Evolutionary conservation across 2,797 vertebrate species (phyloP).

Genomic region (Anguilla marmorata): DNA sequence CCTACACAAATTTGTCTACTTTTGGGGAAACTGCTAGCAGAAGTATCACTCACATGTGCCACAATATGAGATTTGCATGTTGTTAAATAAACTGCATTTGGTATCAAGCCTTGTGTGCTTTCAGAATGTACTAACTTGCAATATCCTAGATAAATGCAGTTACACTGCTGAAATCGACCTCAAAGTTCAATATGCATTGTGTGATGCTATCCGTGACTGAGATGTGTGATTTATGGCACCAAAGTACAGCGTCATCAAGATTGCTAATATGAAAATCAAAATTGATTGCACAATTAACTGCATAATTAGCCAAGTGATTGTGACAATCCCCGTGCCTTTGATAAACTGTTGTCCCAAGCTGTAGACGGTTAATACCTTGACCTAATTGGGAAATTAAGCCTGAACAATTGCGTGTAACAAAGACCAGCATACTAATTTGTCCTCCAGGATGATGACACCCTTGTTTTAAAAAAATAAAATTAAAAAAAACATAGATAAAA

Average conservation of each 20-base stretch:
- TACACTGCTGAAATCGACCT: neutral
- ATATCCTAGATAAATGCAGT: neutral
- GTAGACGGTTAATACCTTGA: neutral
- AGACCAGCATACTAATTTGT: neutral
- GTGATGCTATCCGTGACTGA: conserved; percentile 4
- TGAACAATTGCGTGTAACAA: neutral
- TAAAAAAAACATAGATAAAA: neutral
- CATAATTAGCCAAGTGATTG: neutral
- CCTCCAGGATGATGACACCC: neutral
- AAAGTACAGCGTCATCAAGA: neutral
- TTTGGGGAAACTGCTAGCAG: neutral
- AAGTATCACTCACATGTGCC: neutral
- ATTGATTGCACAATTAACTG: neutral
- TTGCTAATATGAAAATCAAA: neutral
- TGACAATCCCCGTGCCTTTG: neutral
- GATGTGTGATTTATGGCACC: neutral
- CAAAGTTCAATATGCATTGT: neutral
- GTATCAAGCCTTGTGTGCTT: neutral
- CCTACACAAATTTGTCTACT: neutral
- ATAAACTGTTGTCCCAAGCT: neutral
- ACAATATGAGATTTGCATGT: neutral
- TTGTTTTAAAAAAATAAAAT: neutral
- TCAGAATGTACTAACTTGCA: neutral
- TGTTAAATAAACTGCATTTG: neutral
- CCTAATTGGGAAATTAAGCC: neutral